Evolutionary conservation across 1,140 invertebrate species (phyloP).

Genomic region (Diorhabda carinulata): DNA sequence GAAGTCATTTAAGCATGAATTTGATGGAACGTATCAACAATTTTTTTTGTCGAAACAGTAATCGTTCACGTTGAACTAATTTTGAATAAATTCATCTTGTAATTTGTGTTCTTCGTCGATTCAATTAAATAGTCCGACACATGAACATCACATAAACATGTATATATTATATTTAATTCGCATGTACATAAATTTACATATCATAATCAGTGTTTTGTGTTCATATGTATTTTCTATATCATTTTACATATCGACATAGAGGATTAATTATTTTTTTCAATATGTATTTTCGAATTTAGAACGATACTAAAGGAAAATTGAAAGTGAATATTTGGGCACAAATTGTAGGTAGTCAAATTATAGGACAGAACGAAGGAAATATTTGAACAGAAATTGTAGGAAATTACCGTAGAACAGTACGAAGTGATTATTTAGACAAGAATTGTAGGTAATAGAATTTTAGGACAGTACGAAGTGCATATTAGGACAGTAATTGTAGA

Average conservation of each 20-base stretch:
- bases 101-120: not conserved
- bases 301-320: no score
- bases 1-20: not conserved
- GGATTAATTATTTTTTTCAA: no score
- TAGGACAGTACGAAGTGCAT: no score
- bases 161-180: not conserved
- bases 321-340: no score
- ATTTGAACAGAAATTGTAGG: no score
- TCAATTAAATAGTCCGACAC: not conserved
- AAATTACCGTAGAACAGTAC: no score
- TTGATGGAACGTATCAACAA: not conserved
- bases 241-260: not conserved
- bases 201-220: not conserved
- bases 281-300: no score
- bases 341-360: no score
- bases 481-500: no score
- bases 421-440: no score
- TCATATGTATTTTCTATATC: not conserved
- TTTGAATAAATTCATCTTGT: not conserved
- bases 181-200: not conserved
- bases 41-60: not conserved
- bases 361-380: no score
- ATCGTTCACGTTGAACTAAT: not conserved
- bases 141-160: not conserved
- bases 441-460: no score